phyloP scores from a whole-genome alignment of 2,888 invertebrate species.

The Plagiodera versicolora region DNA sequence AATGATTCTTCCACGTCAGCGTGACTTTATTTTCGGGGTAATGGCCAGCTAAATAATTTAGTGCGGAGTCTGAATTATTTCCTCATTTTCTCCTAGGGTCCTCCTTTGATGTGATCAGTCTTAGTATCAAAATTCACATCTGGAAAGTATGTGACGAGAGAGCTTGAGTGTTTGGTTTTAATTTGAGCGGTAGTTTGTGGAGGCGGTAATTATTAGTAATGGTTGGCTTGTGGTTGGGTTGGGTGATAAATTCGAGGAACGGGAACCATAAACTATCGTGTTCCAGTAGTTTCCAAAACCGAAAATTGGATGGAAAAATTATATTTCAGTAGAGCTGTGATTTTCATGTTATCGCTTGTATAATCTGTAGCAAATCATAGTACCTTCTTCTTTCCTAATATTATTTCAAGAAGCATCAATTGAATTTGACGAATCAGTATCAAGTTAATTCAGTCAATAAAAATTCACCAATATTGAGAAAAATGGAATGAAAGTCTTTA shows the following conservation, averaged over 20 bases:
- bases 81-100: conserved; percentile 34
- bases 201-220: background rate
- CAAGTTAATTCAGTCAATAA: no score
- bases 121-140: conserved; percentile 34
- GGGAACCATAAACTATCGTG: no score
- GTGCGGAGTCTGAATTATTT: conserved; percentile 40
- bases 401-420: no score
- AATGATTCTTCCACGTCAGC: conserved; percentile 45
- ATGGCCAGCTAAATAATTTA: conserved; percentile 43
- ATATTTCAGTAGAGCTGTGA: no score
- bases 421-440: no score
- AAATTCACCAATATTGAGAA: no score
- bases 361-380: no score
- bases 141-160: conserved; percentile 38
- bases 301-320: no score
- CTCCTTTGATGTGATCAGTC: conserved; percentile 37
- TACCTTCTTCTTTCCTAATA: no score
- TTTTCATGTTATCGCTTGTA: no score
- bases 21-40: conserved; percentile 43
- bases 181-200: background rate
- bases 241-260: background rate
- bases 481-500: no score
- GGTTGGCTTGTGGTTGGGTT: background rate
- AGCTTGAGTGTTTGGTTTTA: conserved; percentile 5
- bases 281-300: no score